Percentiles rank a stretch among this genome's conserved stretches.
These are phyloP conservation scores for Oxystoma pomonae DNA, from an alignment of 2,888 invertebrate genomes.

Conservation along the genomic window DNA sequence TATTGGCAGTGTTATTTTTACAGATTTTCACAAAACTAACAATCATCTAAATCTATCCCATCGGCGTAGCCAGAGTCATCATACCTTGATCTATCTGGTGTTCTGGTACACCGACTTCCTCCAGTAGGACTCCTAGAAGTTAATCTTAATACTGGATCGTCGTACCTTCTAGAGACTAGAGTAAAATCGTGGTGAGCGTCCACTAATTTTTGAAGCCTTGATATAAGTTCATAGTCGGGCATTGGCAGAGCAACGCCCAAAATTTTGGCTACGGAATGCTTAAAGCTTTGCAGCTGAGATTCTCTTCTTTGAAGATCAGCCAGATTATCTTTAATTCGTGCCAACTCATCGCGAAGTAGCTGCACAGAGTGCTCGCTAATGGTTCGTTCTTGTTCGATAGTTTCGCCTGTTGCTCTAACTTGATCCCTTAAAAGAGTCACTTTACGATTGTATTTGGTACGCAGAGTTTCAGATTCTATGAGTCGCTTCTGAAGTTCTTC, in stretches of 20 bases:
- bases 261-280: constrained; percentile 55
- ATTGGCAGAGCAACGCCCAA: constrained; percentile 53
- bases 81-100: constrained; percentile 56
- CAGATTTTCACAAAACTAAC: constrained; percentile 59
- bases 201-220: constrained; percentile 73
- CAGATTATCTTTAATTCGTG: constrained; percentile 67
- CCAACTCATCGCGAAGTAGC: constrained; percentile 71
- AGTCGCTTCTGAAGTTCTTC: constrained; percentile 79
- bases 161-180: constrained; percentile 71
- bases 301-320: constrained; percentile 73
- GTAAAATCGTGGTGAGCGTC: constrained; percentile 87
- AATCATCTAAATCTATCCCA: constrained; percentile 60
- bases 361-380: constrained; percentile 66
- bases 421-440: constrained; percentile 70
- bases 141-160: constrained; percentile 53
- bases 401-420: constrained; percentile 61
- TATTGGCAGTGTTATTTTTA: constrained; percentile 50
- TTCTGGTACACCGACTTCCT: constrained; percentile 45
- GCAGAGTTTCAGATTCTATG: constrained; percentile 74
- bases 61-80: constrained; percentile 72
- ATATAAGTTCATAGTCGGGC: constrained; percentile 57
- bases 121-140: constrained; percentile 57
- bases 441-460: constrained; percentile 70
- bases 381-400: constrained; percentile 66
- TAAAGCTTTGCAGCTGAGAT: constrained; percentile 73